These are phyloP conservation scores for Phataginus tricuspis DNA, from an alignment of 2,797 vertebrate genomes.

Conservation along the genomic window DNA sequence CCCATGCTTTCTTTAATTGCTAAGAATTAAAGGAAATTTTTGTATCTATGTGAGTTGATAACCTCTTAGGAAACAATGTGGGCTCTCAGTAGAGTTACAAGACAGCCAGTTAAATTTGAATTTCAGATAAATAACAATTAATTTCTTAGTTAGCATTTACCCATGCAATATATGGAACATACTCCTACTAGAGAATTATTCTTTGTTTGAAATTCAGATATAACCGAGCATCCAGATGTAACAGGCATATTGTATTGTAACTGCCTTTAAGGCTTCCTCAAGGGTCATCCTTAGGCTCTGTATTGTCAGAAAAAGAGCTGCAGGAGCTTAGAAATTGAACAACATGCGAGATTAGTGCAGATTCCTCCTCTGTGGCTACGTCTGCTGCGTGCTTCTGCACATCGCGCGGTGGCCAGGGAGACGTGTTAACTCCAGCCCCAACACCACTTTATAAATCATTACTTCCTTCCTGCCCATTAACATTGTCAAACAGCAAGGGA, in stretches of 20 bases:
- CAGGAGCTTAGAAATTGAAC: neutral
- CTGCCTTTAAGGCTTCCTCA: neutral
- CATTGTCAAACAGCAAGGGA: neutral
- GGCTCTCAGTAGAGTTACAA: neutral
- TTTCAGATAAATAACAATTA: neutral
- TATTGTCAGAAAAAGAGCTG: neutral
- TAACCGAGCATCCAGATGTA: neutral
- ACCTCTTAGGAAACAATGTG: neutral
- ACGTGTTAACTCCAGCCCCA: neutral
- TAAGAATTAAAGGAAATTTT: neutral
- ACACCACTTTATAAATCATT: conserved; percentile 25
- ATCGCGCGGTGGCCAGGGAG: neutral
- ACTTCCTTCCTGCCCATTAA: conserved; percentile 64
- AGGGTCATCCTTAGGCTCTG: neutral
- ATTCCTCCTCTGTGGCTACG: neutral
- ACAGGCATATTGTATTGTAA: neutral
- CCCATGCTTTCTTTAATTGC: no score
- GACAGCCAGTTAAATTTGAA: neutral
- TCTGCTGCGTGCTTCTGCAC: neutral
- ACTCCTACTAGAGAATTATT: neutral
- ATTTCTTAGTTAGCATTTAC: neutral
- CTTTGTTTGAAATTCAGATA: neutral
- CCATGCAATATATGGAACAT: neutral
- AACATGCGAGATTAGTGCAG: neutral
- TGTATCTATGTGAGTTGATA: neutral